These are phyloP conservation scores for Neoniphon sammara DNA, from an alignment of 2,797 vertebrate genomes.

Conservation along the genomic window DNA sequence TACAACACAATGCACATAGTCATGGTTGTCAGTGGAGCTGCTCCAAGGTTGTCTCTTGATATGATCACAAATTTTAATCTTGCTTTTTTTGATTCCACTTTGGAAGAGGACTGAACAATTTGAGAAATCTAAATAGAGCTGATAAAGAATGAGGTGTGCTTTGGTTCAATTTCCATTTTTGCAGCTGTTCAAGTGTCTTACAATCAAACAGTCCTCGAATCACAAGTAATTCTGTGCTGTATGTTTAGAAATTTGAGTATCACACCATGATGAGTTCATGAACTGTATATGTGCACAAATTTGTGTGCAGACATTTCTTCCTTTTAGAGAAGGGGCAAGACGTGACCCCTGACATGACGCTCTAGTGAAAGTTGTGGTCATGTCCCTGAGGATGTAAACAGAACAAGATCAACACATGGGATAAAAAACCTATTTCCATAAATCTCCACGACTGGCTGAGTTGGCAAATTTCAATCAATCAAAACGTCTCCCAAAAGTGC, in stretches of 20 bases:
- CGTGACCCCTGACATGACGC: neutral
- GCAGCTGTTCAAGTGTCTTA: neutral
- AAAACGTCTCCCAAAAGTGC: slow-evolving; percentile 16
- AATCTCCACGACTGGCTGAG: slow-evolving; percentile 12
- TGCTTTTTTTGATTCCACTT: neutral
- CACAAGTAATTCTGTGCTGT: neutral
- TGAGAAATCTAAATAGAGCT: neutral
- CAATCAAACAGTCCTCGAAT: neutral
- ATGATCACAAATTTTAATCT: neutral
- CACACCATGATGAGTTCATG: slow-evolving; percentile 3
- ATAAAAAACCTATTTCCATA: neutral
- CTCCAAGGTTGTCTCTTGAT: too few species aligned
- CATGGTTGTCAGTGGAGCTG: too few species aligned
- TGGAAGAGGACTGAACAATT: neutral
- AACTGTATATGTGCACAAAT: neutral
- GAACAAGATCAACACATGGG: slow-evolving; percentile 5
- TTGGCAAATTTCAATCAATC: neutral
- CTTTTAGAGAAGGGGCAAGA: slow-evolving; percentile 2
- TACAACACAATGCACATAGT: too few species aligned
- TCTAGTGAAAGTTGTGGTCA: neutral
- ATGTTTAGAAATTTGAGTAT: neutral
- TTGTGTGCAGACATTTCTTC: neutral
- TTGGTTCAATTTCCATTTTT: neutral
- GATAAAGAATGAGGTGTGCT: neutral
- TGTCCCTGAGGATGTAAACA: neutral